A percentile compares a stretch with the other conserved stretches of the same genome.
These are phyloP conservation scores for Fulmarus glacialis DNA, from an alignment of 2,113 vertebrate genomes.

Conservation along the genomic window DNA sequence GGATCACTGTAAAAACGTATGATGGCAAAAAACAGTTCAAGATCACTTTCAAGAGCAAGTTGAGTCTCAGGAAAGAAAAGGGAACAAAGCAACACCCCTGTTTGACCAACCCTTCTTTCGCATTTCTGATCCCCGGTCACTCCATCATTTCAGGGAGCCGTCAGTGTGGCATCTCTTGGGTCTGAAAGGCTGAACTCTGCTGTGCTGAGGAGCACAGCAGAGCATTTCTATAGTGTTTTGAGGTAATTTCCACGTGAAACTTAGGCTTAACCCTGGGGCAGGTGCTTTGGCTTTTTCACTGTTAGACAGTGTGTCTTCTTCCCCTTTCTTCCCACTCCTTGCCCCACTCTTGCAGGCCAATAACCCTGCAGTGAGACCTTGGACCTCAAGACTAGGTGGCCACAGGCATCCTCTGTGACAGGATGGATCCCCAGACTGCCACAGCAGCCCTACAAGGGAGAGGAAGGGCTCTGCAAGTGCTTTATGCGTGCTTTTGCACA, in stretches of 20 bases:
- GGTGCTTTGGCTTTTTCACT: not conserved
- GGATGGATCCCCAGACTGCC: not conserved
- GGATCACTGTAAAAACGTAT: not conserved
- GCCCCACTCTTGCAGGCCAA: not conserved
- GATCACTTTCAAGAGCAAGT: not conserved
- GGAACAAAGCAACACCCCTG: fast-evolving
- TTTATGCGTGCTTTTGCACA: not conserved
- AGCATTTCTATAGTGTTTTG: not conserved
- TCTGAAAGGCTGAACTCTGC: not conserved
- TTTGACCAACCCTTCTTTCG: not conserved
- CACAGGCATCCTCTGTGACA: not conserved
- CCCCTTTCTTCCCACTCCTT: not conserved
- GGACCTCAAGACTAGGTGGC: not conserved
- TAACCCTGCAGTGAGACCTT: not conserved
- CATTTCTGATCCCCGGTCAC: fast-evolving
- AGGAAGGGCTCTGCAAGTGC: not conserved
- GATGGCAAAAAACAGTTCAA: not conserved
- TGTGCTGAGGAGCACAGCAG: not conserved
- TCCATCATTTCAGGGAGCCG: not conserved
- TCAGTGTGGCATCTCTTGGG: fast-evolving
- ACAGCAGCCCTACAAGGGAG: not conserved
- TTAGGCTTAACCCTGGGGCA: not conserved
- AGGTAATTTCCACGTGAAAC: not conserved
- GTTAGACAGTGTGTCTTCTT: not conserved
- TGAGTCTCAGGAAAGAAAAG: not conserved